These are phyloP conservation scores for Semnopithecus entellus DNA, from an alignment of 2,113 vertebrate species.

Conservation along the genomic window DNA sequence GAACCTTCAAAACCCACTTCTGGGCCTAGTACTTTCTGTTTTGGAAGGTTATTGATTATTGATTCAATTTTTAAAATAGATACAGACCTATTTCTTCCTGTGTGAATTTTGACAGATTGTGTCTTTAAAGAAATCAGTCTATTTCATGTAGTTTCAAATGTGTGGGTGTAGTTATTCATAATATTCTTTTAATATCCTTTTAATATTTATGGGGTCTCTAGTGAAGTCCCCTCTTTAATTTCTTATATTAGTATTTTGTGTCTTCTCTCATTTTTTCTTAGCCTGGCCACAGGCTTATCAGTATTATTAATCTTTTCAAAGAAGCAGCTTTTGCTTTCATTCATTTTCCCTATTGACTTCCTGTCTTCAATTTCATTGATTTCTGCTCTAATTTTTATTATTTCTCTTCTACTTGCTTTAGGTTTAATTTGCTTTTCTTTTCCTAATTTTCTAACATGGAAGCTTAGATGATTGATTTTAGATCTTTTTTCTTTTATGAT, in stretches of 20 bases:
- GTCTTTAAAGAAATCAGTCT: not conserved
- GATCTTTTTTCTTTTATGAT: not conserved
- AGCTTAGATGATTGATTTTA: not conserved
- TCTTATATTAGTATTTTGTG: not conserved
- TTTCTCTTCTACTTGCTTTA: not conserved
- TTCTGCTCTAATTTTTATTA: not conserved
- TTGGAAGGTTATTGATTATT: not conserved
- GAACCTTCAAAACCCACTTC: not conserved
- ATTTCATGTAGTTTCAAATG: not conserved
- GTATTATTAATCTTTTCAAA: not conserved
- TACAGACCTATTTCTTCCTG: not conserved
- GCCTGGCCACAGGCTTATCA: not conserved
- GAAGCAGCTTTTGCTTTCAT: not conserved
- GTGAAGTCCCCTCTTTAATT: not conserved
- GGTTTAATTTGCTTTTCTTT: not conserved
- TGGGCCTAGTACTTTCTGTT: not conserved
- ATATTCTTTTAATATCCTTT: not conserved
- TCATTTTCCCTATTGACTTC: not conserved
- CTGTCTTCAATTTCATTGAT: not conserved
- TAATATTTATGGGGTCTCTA: not conserved
- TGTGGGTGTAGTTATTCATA: not conserved
- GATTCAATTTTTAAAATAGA: not conserved
- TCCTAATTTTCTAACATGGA: not conserved
- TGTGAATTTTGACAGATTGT: not conserved
- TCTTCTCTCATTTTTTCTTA: not conserved